Conservation (phyloP, 2,888 invertebrate genomes). For the Cinara cedri region DNA sequence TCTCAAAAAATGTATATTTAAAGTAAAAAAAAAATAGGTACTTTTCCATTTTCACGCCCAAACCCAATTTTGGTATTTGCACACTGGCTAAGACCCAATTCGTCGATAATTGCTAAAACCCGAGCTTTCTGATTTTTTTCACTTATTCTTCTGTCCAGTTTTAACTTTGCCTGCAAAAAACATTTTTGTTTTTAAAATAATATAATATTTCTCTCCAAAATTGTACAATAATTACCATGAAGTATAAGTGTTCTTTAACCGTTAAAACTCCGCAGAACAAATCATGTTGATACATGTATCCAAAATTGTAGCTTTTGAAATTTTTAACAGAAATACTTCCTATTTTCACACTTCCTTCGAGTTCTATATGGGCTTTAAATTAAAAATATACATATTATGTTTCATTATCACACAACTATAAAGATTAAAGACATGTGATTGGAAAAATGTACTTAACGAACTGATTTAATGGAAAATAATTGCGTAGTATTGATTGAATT, state of each 20-base stretch:
- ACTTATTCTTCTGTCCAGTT: constrained; percentile 75
- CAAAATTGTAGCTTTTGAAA: constrained; percentile 81
- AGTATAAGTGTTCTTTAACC: constrained; percentile 83
- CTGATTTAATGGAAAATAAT: too few species aligned
- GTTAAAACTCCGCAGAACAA: constrained; percentile 85
- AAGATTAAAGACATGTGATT: too few species aligned
- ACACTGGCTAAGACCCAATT: constrained; percentile 75
- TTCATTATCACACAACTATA: too few species aligned
- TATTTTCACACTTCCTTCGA: constrained; percentile 40
- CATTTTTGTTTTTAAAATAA: too few species aligned
- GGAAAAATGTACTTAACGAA: too few species aligned
- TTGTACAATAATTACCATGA: constrained; percentile 72
- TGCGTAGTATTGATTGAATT: too few species aligned
- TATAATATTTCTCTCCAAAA: background rate
- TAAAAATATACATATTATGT: too few species aligned
- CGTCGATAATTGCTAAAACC: constrained; percentile 74
- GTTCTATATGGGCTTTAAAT: constrained; percentile 4
- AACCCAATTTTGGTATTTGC: constrained; percentile 80
- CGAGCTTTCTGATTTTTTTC: constrained; percentile 69
- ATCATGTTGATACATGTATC: constrained; percentile 92
- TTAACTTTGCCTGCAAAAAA: constrained; percentile 74
- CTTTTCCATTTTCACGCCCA: constrained; percentile 59
- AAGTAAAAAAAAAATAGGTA: too few species aligned
- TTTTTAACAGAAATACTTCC: constrained; percentile 71
- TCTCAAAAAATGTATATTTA: background rate